Conservation (phyloP, 2,888 invertebrate genomes). For the Cephus sareptanus region DNA sequence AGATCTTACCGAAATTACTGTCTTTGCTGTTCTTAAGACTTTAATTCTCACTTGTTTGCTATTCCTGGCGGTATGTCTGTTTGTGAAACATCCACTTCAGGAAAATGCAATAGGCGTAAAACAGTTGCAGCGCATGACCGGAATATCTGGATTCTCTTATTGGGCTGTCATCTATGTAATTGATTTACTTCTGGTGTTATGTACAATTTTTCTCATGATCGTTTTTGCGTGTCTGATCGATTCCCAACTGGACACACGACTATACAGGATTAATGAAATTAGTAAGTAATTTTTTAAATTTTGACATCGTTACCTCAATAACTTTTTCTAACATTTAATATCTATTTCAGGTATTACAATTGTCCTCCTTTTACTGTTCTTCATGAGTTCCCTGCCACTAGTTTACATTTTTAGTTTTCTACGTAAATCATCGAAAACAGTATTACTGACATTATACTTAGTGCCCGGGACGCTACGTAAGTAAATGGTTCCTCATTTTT, state of each 20-base stretch:
- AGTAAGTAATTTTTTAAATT: constrained; percentile 51
- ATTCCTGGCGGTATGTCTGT: constrained; percentile 67
- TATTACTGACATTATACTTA: constrained; percentile 44
- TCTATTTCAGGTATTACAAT: constrained; percentile 67
- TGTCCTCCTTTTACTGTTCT: constrained; percentile 78
- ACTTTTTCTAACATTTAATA: constrained; percentile 1
- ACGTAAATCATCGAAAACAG: constrained; percentile 48
- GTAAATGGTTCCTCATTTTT: constrained; percentile 10
- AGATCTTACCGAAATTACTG: constrained; percentile 8
- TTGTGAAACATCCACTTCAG: constrained; percentile 72
- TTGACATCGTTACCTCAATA: background rate
- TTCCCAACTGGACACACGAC: constrained; percentile 37
- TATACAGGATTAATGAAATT: constrained; percentile 62
- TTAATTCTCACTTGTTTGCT: constrained; percentile 59
- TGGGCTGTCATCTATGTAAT: constrained; percentile 74
- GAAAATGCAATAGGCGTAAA: constrained; percentile 75
- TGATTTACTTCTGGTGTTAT: constrained; percentile 66
- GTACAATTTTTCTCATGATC: constrained; percentile 49
- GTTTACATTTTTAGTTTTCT: constrained; percentile 55
- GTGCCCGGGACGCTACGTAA: constrained; percentile 52
- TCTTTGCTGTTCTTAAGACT: constrained; percentile 26
- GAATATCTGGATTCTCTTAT: constrained; percentile 71
- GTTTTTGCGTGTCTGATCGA: constrained; percentile 49
- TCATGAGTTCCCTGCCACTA: constrained; percentile 69
- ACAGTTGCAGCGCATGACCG: constrained; percentile 76